Base-by-base conservation (phyloP, 2,113 vertebrate species). In the Himantopus leucocephalus region DNA sequence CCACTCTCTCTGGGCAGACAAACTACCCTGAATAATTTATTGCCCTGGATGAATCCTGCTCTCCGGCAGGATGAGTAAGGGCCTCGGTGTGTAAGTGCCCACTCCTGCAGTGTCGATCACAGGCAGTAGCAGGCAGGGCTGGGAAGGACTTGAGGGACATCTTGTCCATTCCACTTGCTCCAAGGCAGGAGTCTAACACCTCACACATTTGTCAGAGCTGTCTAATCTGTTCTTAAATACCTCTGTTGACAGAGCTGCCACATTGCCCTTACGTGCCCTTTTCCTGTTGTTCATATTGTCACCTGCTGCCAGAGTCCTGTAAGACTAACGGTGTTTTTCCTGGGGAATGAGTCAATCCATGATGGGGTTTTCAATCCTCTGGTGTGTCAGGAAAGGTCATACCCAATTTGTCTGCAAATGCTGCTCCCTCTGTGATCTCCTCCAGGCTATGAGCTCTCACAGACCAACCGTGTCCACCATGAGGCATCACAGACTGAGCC, bases 341-440 rank as follows among this genome's bases (percentile, higher is more conserved):
- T 72, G 52, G 32, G 32, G n/a, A 91, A 78, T 35, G 41, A 93
- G n/a, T 85, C 85, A 52, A 50, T 59, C 74, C 66, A 18, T 34
- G 81, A 62, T 7, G 71, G 87, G 74, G 10, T 78, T 79, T 96
- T 59, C 94, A 95, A 10, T 63, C 56, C 88, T 79, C 74, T 47
- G 22, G 1, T 34, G 66, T 75, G 88, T 26, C 95, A 92, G 92
- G 4, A 78, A 87, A 93, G 78, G 92, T 88, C 81, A 20, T 1
- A 20, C 19, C 83, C 70, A 39, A 81, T 60, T 77, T 70, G 55
- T 48, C 83, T 91, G 71, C 48, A 78, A 67, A 59, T 5, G 20
- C 71, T 52, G 50, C 50, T 91, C 67, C 79, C 48, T 75, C 75
- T 76, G 62, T 23, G 26, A 43, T 53, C 35, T 67, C 52, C 64